Conservation (phyloP, 2,113 vertebrate species). For the Panthera leo region DNA sequence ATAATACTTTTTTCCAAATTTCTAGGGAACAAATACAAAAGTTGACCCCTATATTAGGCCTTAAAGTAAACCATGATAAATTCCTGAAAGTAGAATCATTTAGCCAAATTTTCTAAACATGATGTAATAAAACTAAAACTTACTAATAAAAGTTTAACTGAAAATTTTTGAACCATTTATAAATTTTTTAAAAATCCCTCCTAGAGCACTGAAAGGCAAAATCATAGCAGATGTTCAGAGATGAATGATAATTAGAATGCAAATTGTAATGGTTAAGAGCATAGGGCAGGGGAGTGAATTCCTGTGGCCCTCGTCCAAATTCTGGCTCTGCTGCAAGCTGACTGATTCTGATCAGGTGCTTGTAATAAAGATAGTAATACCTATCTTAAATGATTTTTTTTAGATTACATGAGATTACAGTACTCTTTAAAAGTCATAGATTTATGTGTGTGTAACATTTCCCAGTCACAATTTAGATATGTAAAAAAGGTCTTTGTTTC, state of each 20-base stretch:
- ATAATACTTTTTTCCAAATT: not conserved
- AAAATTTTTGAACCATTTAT: not conserved
- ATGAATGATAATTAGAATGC: not conserved
- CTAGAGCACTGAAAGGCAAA: not conserved
- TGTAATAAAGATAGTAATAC: not conserved
- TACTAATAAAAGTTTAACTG: not conserved
- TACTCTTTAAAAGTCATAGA: not conserved
- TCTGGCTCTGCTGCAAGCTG: not conserved
- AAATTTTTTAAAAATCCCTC: not conserved
- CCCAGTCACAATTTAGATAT: not conserved
- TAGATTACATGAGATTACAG: not conserved
- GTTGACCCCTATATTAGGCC: not conserved
- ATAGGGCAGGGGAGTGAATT: not conserved
- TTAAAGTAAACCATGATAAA: conserved; percentile 3
- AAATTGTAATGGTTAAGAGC: not conserved
- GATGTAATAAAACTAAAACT: not conserved
- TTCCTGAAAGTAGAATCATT: not conserved
- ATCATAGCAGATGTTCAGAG: not conserved
- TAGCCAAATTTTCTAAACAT: not conserved
- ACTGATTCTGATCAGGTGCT: not conserved
- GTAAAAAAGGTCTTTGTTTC: not conserved
- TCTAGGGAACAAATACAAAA: not conserved
- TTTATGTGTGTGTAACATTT: not conserved
- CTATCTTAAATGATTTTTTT: not conserved
- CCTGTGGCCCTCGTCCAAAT: not conserved